Conservation (phyloP, 2,888 invertebrate genomes). For the Diarsia dahlii region DNA sequence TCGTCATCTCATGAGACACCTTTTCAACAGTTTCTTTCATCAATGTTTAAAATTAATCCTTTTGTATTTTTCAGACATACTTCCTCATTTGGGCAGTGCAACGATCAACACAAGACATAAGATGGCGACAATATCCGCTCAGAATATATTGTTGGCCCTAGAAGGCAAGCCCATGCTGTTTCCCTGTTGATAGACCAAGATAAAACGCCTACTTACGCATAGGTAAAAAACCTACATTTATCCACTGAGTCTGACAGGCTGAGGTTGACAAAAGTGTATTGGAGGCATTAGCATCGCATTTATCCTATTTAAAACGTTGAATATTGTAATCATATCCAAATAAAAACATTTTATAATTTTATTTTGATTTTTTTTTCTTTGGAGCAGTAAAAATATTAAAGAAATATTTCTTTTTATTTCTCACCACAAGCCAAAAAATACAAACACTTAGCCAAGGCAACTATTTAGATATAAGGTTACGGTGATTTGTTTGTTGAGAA, state of each 20-base stretch:
- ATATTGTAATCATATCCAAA: not conserved
- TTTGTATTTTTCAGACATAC: constrained; percentile 91
- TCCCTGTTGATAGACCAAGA: constrained; percentile 64
- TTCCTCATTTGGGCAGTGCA: constrained; percentile 97
- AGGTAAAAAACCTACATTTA: constrained; percentile 1
- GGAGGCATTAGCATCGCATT: constrained; percentile 7
- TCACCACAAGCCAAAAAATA: too few relatives aligned
- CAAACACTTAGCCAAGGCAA: too few relatives aligned
- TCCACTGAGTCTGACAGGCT: not conserved
- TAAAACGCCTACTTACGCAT: not conserved
- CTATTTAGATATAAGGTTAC: too few relatives aligned
- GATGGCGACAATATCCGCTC: constrained; percentile 94
- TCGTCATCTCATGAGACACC: too few relatives aligned
- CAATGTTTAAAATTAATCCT: not conserved
- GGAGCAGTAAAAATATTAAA: too few relatives aligned
- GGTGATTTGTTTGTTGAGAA: too few relatives aligned
- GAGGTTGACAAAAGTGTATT: constrained; percentile 3
- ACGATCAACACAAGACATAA: constrained; percentile 93
- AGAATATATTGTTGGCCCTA: constrained; percentile 94
- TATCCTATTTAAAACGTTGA: not conserved
- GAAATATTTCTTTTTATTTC: too few relatives aligned
- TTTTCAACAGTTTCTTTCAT: not conserved
- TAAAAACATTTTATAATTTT: not conserved
- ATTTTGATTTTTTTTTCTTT: not conserved
- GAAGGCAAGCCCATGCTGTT: constrained; percentile 90